Evolutionary conservation across 2,797 vertebrate species (phyloP), one percentile per base, ranked within the genome.

Genomic region (Premnoplex brunnescens): DNA sequence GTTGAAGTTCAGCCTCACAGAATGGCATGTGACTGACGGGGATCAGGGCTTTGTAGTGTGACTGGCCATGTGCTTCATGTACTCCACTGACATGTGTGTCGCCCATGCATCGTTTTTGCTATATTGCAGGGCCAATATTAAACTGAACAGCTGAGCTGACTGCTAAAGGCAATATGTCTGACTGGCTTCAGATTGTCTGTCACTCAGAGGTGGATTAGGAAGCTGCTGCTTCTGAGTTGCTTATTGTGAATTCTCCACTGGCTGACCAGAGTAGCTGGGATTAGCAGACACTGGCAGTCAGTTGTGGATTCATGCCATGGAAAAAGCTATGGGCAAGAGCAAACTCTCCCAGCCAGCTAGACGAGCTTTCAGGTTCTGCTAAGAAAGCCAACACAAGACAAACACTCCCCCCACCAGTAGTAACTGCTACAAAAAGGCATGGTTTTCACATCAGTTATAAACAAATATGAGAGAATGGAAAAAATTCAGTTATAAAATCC

Each of bases 11-110:
- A 80, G 26, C 44, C 30, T 51, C 58, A n/a, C 7, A 59, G 39
- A 73, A 30, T 5, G 26, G 3, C 4, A 5, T 3, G 26, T 0
- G 2, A 8, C 12, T 66, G 62, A 37, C 6, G 21, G 19, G 36
- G 20, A 27, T 77, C 30, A 46, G 39, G 30, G 43, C 17, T 93
- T 69, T 74, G 5, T 58, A 5, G 7, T 49, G 39, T n/a, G 48
- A 43, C 10, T 1, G 9, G 17, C 6, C 20, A 10, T 1, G 4
- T 56, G 26, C 32, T 76, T 80, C 39, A 30, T 28, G 26, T 36
- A 8, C 24, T 69, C 8, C 18, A 16, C 26, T 8, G 27, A 71
- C 84, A 56, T 6, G 7, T 46, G 26, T 30, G 4, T 46, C n/a
- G 46, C 28, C 23, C 6, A 2, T 3, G 10, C 9, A 55, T 74